Evolutionary conservation across 1,140 invertebrate species (phyloP), one percentile per base, ranked within the genome.

Genomic region (Acromyrmex charruanus): DNA sequence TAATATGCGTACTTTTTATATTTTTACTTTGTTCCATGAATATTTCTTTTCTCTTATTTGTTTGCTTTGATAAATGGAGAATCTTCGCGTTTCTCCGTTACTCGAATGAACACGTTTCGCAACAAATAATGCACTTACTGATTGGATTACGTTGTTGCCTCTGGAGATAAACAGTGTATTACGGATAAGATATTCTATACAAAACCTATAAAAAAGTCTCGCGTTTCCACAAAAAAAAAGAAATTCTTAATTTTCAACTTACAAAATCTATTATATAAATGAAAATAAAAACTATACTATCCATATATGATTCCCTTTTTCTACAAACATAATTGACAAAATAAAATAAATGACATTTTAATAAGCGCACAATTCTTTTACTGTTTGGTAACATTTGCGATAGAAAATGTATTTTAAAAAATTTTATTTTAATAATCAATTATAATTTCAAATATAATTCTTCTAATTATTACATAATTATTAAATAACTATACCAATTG

Each of bases 71-170:
- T 80, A 58, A 71, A 28, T 58, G 16, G 31, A 66, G 59, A 28
- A 14, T 71, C 65, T 39, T 71, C 21, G 12, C 1, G 0, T 59
- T 58, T 49, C 16, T 7, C n/a, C 39, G 18, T 65, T 81, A 61
- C 12, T 71, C 1, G n/a, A 81, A 71, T 44, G 12, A 81, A 5
- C 28, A 44, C n/a, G 51, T 81, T 81, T 71, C 35, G 65, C 49
- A 81, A 77, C 63, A 35, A 25, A 51, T 28, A 44, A 55, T 9
- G 16, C 18, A 28, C 21, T 21, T 12, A 69, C 16, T 68, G 39
- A 80, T 53, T 80, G 65, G n/a, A 80, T 80, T 28, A 35, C 7
- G 61, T 53, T 49, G n/a, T 53, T 53, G 61, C 44, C 49, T 53
- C 31, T 4, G 10, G 44, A 39, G 44, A 35, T 28, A 80, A 68